These are phyloP conservation scores for Hippocampus comes DNA, from an alignment of 2,113 vertebrate species.

Conservation along the genomic window DNA sequence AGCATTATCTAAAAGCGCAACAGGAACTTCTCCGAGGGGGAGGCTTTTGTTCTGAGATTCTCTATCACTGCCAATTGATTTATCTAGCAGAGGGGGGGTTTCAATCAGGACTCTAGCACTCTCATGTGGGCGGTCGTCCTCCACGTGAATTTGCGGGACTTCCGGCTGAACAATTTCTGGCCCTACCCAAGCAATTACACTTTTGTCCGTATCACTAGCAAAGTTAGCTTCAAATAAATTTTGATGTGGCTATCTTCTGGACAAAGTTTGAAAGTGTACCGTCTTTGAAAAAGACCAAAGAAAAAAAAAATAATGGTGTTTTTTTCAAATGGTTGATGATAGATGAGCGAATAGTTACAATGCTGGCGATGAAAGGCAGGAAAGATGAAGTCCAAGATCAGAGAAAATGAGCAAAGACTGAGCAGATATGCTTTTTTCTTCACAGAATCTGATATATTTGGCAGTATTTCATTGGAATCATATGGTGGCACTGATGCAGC, in stretches of 20 bases:
- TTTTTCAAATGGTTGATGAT: slow-evolving; percentile 1
- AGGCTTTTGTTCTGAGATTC: no score
- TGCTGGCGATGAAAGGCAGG: slow-evolving; percentile 26
- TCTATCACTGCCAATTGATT: no score
- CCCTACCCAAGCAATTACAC: background rate
- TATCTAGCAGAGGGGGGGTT: no score
- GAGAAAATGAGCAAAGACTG: slow-evolving; percentile 27
- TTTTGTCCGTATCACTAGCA: background rate
- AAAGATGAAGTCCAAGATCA: slow-evolving; percentile 33
- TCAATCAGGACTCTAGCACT: no score
- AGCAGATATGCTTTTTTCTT: slow-evolving; percentile 13
- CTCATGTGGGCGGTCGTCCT: no score
- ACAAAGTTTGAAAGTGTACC: background rate
- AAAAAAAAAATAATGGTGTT: background rate
- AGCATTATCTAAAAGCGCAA: no score
- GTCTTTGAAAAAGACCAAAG: slow-evolving; percentile 1
- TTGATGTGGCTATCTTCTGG: background rate
- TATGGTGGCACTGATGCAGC: slow-evolving; percentile 37
- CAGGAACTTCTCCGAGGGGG: no score
- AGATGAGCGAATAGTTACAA: slow-evolving; percentile 31
- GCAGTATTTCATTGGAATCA: slow-evolving; percentile 33
- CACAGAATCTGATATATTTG: slow-evolving; percentile 35
- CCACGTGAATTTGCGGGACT: no score
- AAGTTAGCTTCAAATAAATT: background rate
- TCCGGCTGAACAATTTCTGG: no score